Evolutionary conservation across 2,888 invertebrate genomes (phyloP), one percentile per base, ranked within the genome.

Genomic region (Cecidostiba fungosa): DNA sequence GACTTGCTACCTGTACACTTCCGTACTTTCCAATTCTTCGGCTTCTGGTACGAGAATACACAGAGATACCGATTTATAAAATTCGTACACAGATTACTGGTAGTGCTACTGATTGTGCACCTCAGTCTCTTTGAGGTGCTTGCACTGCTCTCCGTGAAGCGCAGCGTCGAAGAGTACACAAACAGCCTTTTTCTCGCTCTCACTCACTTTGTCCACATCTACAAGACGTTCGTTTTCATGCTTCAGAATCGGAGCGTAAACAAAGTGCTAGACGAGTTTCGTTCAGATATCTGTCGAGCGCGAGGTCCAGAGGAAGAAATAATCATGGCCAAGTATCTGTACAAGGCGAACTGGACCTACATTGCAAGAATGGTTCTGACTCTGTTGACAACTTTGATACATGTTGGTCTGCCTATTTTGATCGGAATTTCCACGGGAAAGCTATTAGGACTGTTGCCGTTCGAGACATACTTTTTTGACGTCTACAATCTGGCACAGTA

Each of bases 151-250:
- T 47, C 47, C 1, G 23, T 6, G n/a, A 23, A 74, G 73, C 43
- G 26, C 23, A 47, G 10, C 43, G 26, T 70, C 14, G 79, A 79
- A 8, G 76, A 59, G 32, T 62, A 70, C 0, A 39, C 74, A 0
- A 47, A 74, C 10, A 59, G 10, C 4, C 29, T 83, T 0, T 83
- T 86, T 23, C 12, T 83, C 4, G 19, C 36, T 4, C 43, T 83
- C 2, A 76, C 79, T 1, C 83, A 73, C 26, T 10, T 80, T 0
- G 43, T 32, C 0, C 19, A 70, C 16, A 69, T 32, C 0, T 77
- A 78, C 14, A 84, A 86, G 69, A 47, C 66, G 0, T 0, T 77
- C 3, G 54, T 62, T 4, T 86, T 86, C 36, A 19, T 72, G 19
- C 12, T 16, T 0, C 4, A 39, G 8, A 14, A 19, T 0, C 14